Conservation (phyloP, 2,113 vertebrate species). For the Eclectus roratus region DNA sequence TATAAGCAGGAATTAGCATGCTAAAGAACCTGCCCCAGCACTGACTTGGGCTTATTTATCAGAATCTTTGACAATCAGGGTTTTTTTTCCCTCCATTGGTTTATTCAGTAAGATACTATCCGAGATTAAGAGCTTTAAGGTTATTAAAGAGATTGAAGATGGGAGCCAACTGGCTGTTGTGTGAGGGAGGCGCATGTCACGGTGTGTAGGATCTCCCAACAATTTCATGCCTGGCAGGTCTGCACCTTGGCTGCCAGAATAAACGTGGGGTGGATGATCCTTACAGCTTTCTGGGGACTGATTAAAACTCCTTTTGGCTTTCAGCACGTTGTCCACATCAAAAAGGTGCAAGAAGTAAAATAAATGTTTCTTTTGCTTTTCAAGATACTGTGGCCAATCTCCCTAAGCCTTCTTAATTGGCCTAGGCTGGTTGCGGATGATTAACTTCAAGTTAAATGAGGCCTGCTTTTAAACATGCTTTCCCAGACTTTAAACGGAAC, state of each 20-base stretch:
- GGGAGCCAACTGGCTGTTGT: conserved; percentile 28
- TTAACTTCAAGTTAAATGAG: conserved; percentile 82
- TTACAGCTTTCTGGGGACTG: conserved; percentile 23
- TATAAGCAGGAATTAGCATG: conserved; percentile 80
- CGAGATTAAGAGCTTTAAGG: conserved; percentile 60
- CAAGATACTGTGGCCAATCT: conserved; percentile 22
- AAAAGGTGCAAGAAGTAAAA: conserved; percentile 71
- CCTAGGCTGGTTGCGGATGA: conserved; percentile 56
- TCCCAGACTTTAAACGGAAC: conserved; percentile 70
- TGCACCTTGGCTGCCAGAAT: conserved; percentile 31
- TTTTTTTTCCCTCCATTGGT: background rate
- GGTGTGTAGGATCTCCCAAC: conserved; percentile 31
- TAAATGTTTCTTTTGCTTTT: conserved; percentile 61
- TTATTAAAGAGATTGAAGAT: conserved; percentile 39
- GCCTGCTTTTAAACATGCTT: conserved; percentile 74
- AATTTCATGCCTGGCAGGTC: conserved; percentile 51
- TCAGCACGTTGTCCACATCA: conserved; percentile 66
- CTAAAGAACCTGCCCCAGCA: conserved; percentile 73
- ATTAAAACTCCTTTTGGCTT: conserved; percentile 61
- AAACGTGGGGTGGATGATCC: conserved; percentile 22
- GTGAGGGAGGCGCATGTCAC: background rate
- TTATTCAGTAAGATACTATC: conserved; percentile 44
- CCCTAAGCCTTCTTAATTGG: conserved; percentile 48
- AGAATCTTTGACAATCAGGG: conserved; percentile 28
- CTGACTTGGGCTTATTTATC: conserved; percentile 63